Evolutionary conservation across 2,888 invertebrate genomes (phyloP), one percentile per base, ranked within the genome.

Genomic region (Drosophila prolongata): DNA sequence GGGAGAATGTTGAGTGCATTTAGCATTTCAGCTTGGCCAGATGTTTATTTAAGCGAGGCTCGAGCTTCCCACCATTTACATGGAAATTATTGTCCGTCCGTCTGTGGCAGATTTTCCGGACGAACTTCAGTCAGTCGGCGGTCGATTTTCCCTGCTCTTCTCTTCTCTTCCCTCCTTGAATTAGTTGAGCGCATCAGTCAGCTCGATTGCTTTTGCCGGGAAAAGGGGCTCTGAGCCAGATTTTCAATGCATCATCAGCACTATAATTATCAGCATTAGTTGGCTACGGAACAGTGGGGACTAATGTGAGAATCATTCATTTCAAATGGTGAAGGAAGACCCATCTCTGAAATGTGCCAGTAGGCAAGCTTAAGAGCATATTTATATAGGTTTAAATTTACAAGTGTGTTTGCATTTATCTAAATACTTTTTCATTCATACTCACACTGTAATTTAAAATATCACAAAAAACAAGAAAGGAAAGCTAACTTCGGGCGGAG

Each of bases 241-340:
- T 66, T 77, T 77, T 53, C 68, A 67, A 79, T 79, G 75, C 68
- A 64, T 70, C 62, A 75, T 64, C 72, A 68, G 73, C 55, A 54
- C 56, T 64, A 61, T 78, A 80, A 80, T 80, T 80, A 80, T 76
- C 76, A 65, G 67, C 53, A 67, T 67, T 71, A 59, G 57, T 64
- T 66, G 16, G 19, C 37, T 8, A 6, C 2, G 2, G 6, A 2
- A 44, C 50, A 47, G 57, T 61, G n/a, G 9, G 11, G 13, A 24
- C 24, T 30, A 6, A 8, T 30, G 8, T 8, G 30, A 6, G 30
- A 30, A 30, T 30, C 24, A 24, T 24, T 24, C 24, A 24, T 24
- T 4, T 24, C 4, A 4, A 24, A 24, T 24, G 24, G 24, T 4
- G 24, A 24, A 24, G 24, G 24, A 24, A 24, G 24, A 24, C 24